phyloP scores from a whole-genome alignment of 2,888 invertebrate species.

The Athripsodes cinereus region DNA sequence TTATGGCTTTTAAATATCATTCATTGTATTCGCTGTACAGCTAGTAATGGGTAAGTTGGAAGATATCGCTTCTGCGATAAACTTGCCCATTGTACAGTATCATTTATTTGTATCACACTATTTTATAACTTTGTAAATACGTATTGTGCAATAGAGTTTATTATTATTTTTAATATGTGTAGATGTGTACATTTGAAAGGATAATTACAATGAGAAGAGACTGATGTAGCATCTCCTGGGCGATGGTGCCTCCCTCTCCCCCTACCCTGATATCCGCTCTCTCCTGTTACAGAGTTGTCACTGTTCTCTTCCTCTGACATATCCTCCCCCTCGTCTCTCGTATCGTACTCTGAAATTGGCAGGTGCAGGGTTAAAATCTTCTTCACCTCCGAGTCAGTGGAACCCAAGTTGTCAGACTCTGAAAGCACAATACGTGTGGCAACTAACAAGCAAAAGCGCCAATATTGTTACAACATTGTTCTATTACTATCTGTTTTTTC shows the following conservation, averaged over 20 bases:
- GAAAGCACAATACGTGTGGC: slow-evolving; percentile 37
- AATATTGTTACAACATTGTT: too few species aligned
- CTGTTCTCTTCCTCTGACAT: slow-evolving; percentile 57
- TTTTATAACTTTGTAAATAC: too few species aligned
- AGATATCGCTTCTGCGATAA: too few species aligned
- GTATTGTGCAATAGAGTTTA: too few species aligned
- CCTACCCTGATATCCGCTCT: slow-evolving; percentile 34
- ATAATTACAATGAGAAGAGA: slow-evolving; percentile 25
- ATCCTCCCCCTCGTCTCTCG: slow-evolving; percentile 76
- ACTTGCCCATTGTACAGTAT: too few species aligned
- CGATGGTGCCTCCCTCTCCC: slow-evolving; percentile 38
- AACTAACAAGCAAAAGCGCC: slow-evolving; percentile 23
- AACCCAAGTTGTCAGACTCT: slow-evolving; percentile 92
- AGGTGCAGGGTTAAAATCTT: slow-evolving; percentile 88
- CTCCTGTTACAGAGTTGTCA: slow-evolving; percentile 50
- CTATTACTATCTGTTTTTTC: too few species aligned
- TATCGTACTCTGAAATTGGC: slow-evolving; percentile 91
- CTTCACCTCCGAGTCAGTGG: slow-evolving; percentile 92
- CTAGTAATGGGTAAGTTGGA: too few species aligned
- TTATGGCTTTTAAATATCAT: too few species aligned
- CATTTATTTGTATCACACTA: too few species aligned
- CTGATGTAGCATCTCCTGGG: slow-evolving; percentile 30
- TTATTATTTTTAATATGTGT: too few species aligned
- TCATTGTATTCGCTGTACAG: too few species aligned
- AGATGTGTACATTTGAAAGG: too few species aligned